A percentile compares a stretch with the other conserved stretches of the same genome.
Evolutionary conservation across 2,797 vertebrate species (phyloP).

Genomic region (Gadopsis bispinosus): DNA sequence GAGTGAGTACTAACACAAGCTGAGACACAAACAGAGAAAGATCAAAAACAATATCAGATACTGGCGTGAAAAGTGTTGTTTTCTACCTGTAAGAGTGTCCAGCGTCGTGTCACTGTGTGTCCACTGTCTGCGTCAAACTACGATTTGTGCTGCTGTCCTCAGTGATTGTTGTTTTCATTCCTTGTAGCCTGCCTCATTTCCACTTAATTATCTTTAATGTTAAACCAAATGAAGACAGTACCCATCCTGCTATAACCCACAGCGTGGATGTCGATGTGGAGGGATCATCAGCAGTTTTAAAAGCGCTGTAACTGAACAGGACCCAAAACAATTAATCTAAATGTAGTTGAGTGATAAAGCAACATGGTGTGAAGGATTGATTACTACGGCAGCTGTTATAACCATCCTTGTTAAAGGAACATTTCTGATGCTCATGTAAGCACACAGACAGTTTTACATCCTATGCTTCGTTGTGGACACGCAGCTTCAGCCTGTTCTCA

Average conservation of each 20-base stretch:
- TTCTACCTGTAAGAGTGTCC: conserved; percentile 16
- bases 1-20: conserved; percentile 88
- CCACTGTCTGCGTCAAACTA: conserved; percentile 44
- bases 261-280: background rate
- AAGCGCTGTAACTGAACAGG: background rate
- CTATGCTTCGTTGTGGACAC: background rate
- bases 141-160: conserved; percentile 36
- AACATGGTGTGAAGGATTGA: background rate
- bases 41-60: background rate
- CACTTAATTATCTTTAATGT: conserved; percentile 25
- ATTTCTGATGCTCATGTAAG: background rate
- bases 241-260: conserved; percentile 5
- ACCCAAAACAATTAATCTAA: background rate
- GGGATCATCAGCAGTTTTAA: background rate
- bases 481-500: conserved; percentile 6
- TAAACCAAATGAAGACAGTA: conserved; percentile 53
- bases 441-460: background rate
- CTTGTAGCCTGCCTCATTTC: conserved; percentile 57
- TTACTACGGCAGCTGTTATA: background rate
- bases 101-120: conserved; percentile 16
- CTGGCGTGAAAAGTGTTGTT: background rate
- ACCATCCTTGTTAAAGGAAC: background rate
- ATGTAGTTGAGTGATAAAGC: background rate
- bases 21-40: background rate
- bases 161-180: conserved; percentile 46